Evolutionary conservation across 2,888 invertebrate species (phyloP), one percentile per base, ranked within the genome.

Genomic region (Brenthis hecate): DNA sequence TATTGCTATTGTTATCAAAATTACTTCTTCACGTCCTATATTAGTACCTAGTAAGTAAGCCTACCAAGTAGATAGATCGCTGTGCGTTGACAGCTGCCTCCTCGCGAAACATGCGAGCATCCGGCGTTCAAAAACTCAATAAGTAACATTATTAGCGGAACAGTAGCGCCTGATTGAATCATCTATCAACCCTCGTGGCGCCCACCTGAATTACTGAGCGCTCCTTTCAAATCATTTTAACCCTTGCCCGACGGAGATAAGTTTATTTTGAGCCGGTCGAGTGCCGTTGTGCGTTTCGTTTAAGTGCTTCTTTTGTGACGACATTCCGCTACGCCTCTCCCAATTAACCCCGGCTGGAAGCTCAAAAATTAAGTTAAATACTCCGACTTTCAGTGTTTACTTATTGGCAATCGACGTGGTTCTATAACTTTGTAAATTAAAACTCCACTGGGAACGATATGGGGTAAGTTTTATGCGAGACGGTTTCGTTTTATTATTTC

Each of bases 331-430:
- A 82, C 84, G 86, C 86, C 85, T 84, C 85, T 84, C 77, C 82
- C 91, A 91, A 91, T 93, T 93, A 93, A 87, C 86, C 36, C 36
- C 79, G 78, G 81, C 80, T 89, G 86, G 85, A 83, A 85, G 91
- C 88, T 85, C 92, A 93, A 93, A 93, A 93, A 93, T 93, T 93
- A 92, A 93, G 92, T 93, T 93, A 93, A 91, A 92, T 88, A 86
- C 86, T 83, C 84, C 80, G 86, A 89, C 87, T 87, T 87, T 85
- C 76, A 75, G 84, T 90, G 88, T 92, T 91, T 92, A 83, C 87
- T 87, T 89, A 91, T 89, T 87, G 89, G 82, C 84, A 85, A 89
- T 89, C 85, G 89, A 82, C 80, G 84, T 80, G 80, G 80, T 78
- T 78, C 80, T 79, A 81, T 90, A 88, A 87, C 88, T 87, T 88